phyloP scores from a whole-genome alignment of 2,113 vertebrate genomes.

The Solea senegalensis region DNA sequence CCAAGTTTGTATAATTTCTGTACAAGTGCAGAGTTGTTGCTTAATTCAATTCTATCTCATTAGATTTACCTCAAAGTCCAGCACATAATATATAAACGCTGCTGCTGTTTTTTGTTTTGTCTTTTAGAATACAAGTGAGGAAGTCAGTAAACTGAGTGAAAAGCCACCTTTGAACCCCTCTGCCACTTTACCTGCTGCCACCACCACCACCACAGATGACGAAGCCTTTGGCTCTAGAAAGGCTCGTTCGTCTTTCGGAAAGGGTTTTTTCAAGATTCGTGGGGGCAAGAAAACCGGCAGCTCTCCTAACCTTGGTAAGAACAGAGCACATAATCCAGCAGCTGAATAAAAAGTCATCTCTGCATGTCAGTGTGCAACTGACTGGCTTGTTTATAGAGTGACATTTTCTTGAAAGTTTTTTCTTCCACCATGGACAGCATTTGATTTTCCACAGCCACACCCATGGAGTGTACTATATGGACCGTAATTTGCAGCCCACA shows the following conservation, averaged over 20 bases:
- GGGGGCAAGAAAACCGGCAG: conserved; percentile 90
- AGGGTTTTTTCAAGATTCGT: conserved; percentile 96
- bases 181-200: conserved; percentile 48
- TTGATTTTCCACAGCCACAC: conserved; percentile 58
- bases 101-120: conserved; percentile 2
- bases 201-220: conserved; percentile 71
- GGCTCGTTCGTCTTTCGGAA: conserved; percentile 92
- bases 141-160: conserved; percentile 75
- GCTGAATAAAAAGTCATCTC: not conserved
- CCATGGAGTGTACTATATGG: conserved; percentile 44
- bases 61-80: not conserved
- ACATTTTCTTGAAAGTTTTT: conserved; percentile 25
- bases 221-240: conserved; percentile 91
- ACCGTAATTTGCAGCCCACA: conserved; percentile 67
- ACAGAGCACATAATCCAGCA: not conserved
- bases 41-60: not conserved
- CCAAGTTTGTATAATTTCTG: too few relatives aligned
- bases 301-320: conserved; percentile 91
- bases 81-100: not conserved
- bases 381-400: conserved; percentile 11
- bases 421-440: conserved; percentile 9
- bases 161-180: conserved; percentile 84
- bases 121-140: conserved; percentile 77
- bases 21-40: not conserved
- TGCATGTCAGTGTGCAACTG: not conserved